phyloP scores from a whole-genome alignment of 2,888 invertebrate genomes.

The Sipha maydis region DNA sequence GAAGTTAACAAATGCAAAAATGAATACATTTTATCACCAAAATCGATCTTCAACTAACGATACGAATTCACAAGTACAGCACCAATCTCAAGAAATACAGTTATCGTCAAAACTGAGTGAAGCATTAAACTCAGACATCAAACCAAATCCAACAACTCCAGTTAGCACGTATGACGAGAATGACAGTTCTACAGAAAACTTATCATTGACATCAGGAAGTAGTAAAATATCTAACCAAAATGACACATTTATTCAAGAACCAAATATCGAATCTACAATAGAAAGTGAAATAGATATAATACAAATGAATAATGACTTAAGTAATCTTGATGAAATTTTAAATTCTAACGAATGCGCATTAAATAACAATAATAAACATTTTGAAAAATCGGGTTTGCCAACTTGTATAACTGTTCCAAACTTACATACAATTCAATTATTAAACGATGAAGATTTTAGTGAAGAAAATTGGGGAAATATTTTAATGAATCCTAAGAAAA shows the following conservation, averaged over 20 bases:
- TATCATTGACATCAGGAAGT: not conserved
- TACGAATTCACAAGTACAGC: not conserved
- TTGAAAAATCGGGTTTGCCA: not conserved
- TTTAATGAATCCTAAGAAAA: constrained; percentile 5
- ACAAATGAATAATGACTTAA: not conserved
- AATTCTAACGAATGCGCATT: not conserved
- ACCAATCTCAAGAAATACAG: not conserved
- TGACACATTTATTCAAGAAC: not conserved
- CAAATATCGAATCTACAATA: not conserved
- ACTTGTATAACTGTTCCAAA: not conserved
- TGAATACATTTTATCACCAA: not conserved
- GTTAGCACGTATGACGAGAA: not conserved
- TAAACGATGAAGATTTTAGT: not conserved
- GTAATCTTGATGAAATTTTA: not conserved
- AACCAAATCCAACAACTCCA: not conserved
- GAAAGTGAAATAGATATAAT: not conserved
- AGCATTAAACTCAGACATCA: not conserved
- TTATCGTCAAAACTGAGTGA: not conserved
- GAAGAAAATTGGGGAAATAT: constrained; percentile 25
- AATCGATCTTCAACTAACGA: not conserved
- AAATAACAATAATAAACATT: not conserved
- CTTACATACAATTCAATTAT: not conserved
- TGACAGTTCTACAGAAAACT: not conserved
- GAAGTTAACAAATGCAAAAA: not conserved
- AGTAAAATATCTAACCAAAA: not conserved